Percentiles rank a stretch among this genome's conserved stretches.
phyloP scores from a whole-genome alignment of 2,888 invertebrate genomes.

The Hirtodrosophila histrioides region DNA sequence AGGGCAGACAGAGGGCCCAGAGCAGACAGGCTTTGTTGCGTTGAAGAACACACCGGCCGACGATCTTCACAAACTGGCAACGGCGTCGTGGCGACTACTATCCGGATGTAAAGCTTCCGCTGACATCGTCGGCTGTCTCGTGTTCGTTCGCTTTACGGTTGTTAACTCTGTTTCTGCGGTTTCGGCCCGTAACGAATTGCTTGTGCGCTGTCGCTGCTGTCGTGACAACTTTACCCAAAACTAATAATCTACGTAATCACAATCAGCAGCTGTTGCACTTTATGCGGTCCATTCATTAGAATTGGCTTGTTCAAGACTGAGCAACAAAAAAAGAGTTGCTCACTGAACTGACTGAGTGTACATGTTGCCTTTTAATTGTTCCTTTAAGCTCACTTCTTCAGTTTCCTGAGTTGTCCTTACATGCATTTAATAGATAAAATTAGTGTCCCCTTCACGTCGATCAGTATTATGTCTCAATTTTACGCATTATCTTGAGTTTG shows the following conservation, averaged over 20 bases:
- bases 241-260: conserved; percentile 2
- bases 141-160: conserved; percentile 76
- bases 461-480: too few species aligned
- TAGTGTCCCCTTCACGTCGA: too few species aligned
- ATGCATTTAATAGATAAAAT: too few species aligned
- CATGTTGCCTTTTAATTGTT: too few species aligned
- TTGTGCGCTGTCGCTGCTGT: conserved; percentile 48
- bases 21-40: conserved; percentile 49
- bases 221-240: background rate
- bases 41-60: conserved; percentile 48
- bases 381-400: too few species aligned
- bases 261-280: background rate
- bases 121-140: conserved; percentile 38
- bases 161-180: conserved; percentile 59
- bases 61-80: conserved; percentile 36
- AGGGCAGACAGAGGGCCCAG: conserved; percentile 7
- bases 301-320: background rate
- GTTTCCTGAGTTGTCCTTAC: too few species aligned
- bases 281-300: too few species aligned
- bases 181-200: conserved; percentile 67
- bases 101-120: conserved; percentile 80
- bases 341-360: too few species aligned
- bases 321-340: too few species aligned
- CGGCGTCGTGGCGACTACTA: conserved; percentile 41
- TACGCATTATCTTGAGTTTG: too few species aligned